phyloP scores from a whole-genome alignment of 1,140 invertebrate species.

The Homarus americanus region DNA sequence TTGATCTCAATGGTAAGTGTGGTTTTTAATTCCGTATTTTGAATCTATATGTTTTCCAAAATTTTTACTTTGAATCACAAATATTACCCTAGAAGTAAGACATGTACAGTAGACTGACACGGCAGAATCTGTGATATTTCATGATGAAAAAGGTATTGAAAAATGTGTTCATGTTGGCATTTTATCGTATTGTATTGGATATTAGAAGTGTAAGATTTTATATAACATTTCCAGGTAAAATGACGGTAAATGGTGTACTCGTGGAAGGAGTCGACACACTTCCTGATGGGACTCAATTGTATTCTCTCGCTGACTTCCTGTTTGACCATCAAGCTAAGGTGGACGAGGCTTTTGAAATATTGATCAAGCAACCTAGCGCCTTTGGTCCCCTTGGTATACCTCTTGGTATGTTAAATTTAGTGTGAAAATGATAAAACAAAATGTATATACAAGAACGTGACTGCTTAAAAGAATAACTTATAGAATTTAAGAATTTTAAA shows the following conservation, averaged over 20 bases:
- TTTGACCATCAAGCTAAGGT: conserved; percentile 30
- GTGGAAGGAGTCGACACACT: not conserved
- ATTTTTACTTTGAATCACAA: too few relatives aligned
- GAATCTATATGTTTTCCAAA: too few relatives aligned
- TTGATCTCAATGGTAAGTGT: conserved; percentile 15
- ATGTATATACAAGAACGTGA: not conserved
- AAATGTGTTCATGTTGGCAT: too few relatives aligned
- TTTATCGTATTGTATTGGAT: too few relatives aligned
- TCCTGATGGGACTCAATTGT: conserved; percentile 3
- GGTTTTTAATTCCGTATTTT: too few relatives aligned
- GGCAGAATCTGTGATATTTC: too few relatives aligned
- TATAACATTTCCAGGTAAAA: not conserved
- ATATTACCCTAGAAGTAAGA: too few relatives aligned
- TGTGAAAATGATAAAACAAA: too few relatives aligned
- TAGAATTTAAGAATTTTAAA: not conserved
- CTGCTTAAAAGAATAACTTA: not conserved
- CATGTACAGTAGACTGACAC: too few relatives aligned
- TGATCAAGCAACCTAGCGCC: not conserved
- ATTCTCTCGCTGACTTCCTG: conserved; percentile 22
- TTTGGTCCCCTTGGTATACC: not conserved
- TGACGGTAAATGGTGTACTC: conserved; percentile 18
- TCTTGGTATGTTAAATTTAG: not conserved
- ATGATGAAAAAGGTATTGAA: too few relatives aligned
- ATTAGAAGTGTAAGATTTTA: too few relatives aligned
- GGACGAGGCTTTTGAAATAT: not conserved